Evolutionary conservation across 2,888 invertebrate species (phyloP).

Genomic region (Sinodicranocentrus sp.): DNA sequence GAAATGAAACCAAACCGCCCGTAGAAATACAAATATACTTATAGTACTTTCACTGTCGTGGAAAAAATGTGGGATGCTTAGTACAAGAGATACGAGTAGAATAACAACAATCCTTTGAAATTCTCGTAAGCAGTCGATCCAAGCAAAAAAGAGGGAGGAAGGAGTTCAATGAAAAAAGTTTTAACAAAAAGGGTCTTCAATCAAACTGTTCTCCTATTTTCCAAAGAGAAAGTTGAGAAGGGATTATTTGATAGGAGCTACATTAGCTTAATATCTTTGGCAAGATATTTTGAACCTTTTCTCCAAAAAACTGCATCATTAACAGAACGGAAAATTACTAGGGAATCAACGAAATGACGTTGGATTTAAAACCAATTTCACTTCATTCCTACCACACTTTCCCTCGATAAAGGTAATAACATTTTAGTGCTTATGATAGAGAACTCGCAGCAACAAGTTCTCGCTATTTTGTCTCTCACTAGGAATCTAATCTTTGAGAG

Average conservation of each 20-base stretch:
- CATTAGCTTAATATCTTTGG: slow-evolving; percentile 41
- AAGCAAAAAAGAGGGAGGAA: slow-evolving; percentile 36
- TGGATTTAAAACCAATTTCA: slow-evolving; percentile 46
- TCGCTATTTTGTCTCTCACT: background rate
- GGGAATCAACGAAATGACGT: slow-evolving; percentile 27
- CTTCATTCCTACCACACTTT: slow-evolving; percentile 9
- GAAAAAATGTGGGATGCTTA: background rate
- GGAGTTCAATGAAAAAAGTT: slow-evolving; percentile 51
- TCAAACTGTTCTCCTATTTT: slow-evolving; percentile 44
- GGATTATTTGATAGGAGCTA: slow-evolving; percentile 35
- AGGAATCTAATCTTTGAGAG: background rate
- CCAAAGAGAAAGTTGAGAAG: slow-evolving; percentile 8
- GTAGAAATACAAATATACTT: background rate
- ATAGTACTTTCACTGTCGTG: background rate
- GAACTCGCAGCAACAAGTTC: slow-evolving; percentile 39
- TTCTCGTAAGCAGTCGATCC: slow-evolving; percentile 30
- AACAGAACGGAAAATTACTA: slow-evolving; percentile 46
- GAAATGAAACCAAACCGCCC: slow-evolving; percentile 2
- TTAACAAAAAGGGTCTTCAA: slow-evolving; percentile 49
- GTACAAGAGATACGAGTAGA: slow-evolving; percentile 21
- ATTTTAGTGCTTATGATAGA: background rate
- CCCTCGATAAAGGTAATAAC: background rate
- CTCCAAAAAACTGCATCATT: slow-evolving; percentile 23
- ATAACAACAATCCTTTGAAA: slow-evolving; percentile 43
- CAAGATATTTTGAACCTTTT: slow-evolving; percentile 16